Evolutionary conservation across 2,888 invertebrate species (phyloP), one percentile per base, ranked within the genome.

Genomic region (Gymnosoma rotundatum): DNA sequence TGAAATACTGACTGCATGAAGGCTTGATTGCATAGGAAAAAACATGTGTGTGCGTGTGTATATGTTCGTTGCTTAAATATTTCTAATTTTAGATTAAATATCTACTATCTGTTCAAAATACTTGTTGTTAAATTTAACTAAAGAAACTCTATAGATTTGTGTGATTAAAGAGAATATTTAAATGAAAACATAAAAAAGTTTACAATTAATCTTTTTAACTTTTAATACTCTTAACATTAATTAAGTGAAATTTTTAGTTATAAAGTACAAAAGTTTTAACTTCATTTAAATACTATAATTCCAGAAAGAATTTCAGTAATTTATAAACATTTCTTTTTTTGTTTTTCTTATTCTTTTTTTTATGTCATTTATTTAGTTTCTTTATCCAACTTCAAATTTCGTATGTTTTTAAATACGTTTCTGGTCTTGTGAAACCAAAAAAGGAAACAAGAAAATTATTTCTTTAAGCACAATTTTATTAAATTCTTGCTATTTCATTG

Each of bases 401-500:
- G 10, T 45, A 12, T 52, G 14, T 16, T 42, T 20, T 10, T 20
- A 52, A 52, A 52, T 52, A 48, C 2, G 4, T 48, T 48, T 48
- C 6, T 48, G 7, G 32, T 32, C 8, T 32, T 32, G 32, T 32
- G 0, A 32, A 32, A 8, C 32, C 2, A 32, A 32, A 32, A 5
- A 32, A 32, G 0, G 8, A 32, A 32, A 32, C 4, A 32, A 32
- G 8, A 32, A 32, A 32, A 5, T 32, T 32, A 1, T 14, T n/a
- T 48, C 12, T 48, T 48, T 21, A 12, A 42, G 42, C 42, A 42
- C 42, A 42, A 12, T 72, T 70, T 36, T 79, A 79, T 79, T 79
- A 79, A 79, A 73, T 66, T 73, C 73, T 73, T 60, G n/a, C 54
- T 66, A 54, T 73, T 25, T 79, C 73, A 73, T 42, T 73, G 38